Conservation (phyloP, 2,797 vertebrate species). For the Coluber constrictor region DNA sequence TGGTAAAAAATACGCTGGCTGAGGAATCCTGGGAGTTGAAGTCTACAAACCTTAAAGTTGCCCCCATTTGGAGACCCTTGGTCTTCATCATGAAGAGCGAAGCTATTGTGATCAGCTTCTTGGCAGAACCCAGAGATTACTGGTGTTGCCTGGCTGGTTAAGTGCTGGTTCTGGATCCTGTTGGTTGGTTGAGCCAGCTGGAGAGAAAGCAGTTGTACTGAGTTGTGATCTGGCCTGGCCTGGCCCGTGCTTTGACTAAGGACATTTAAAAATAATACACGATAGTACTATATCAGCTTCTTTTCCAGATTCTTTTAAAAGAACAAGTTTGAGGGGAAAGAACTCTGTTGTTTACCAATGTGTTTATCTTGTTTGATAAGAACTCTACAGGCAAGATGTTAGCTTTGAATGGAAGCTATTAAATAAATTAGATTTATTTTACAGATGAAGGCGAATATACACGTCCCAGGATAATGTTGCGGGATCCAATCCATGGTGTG, state of each 20-base stretch:
- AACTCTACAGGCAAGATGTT: neutral
- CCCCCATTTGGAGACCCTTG: neutral
- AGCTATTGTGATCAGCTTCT: neutral
- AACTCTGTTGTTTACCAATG: neutral
- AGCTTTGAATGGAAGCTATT: neutral
- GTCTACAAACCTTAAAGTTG: neutral
- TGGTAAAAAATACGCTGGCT: neutral
- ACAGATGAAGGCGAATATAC: neutral
- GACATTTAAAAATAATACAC: constrained; percentile 11
- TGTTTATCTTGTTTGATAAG: neutral
- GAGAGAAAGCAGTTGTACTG: constrained; percentile 9
- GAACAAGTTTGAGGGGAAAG: neutral
- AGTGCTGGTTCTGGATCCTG: neutral
- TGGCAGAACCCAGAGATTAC: neutral
- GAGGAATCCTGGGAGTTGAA: neutral
- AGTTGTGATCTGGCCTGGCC: neutral
- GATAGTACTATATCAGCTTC: neutral
- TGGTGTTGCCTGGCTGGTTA: neutral
- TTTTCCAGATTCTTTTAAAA: neutral
- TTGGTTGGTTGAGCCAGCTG: neutral
- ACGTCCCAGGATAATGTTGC: neutral
- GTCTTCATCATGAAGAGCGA: neutral
- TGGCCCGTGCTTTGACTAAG: constrained; percentile 6
- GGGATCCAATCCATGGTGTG: neutral
- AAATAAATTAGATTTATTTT: neutral